Evolutionary conservation across 2,888 invertebrate genomes (phyloP).

Genomic region (Tetheella fluctuosa): DNA sequence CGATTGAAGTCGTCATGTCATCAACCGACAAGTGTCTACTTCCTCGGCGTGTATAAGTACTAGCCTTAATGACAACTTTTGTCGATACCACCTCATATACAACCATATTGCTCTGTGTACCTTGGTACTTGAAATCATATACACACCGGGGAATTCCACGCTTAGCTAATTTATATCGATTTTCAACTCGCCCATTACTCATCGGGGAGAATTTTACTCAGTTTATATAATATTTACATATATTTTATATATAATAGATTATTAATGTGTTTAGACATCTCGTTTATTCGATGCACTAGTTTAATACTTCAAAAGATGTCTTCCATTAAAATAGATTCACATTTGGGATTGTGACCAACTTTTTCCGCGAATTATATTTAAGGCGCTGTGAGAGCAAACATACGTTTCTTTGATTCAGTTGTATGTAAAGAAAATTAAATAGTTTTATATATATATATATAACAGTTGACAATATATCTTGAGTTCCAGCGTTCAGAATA

Average conservation of each 20-base stretch:
- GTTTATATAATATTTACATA: background rate
- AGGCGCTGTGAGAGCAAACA: background rate
- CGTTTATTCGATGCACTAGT: too few relatives aligned
- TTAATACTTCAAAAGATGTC: background rate
- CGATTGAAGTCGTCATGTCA: conserved; percentile 16
- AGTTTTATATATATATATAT: too few relatives aligned
- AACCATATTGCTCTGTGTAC: too few relatives aligned
- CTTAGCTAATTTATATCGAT: background rate
- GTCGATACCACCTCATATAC: conserved; percentile 5
- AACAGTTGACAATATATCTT: too few relatives aligned
- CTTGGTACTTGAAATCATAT: too few relatives aligned
- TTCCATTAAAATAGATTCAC: background rate
- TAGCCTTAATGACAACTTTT: background rate
- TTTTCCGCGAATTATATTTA: background rate
- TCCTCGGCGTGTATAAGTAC: conserved; percentile 33
- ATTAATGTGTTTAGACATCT: too few relatives aligned
- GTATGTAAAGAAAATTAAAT: too few relatives aligned
- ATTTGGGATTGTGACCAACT: background rate
- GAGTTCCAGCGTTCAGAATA: too few relatives aligned
- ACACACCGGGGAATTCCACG: background rate
- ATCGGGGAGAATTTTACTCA: background rate
- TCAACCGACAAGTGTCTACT: conserved; percentile 43
- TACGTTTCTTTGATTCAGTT: too few relatives aligned
- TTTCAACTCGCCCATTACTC: background rate
- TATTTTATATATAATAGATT: too few relatives aligned